Conservation (phyloP, 2,888 invertebrate genomes). For the Bombyx huttoni region DNA sequence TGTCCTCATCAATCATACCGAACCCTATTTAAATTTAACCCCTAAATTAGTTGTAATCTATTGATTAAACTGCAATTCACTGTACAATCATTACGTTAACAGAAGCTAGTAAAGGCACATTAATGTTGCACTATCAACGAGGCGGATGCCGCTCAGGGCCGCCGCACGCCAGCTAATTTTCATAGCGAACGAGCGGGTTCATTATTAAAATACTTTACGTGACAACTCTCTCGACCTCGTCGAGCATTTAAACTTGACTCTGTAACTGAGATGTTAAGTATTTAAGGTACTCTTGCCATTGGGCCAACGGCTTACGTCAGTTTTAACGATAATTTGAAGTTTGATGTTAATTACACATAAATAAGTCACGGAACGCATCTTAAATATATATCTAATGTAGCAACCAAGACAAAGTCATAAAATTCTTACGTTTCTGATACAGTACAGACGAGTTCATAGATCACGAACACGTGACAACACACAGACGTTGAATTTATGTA, state of each 20-base stretch:
- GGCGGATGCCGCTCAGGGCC: constrained; percentile 33
- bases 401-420: too few relatives aligned
- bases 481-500: too few relatives aligned
- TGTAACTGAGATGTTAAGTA: constrained; percentile 43
- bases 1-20: neutral
- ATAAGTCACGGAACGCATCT: too few relatives aligned
- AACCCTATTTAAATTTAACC: neutral
- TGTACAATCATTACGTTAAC: constrained; percentile 27
- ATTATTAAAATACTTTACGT: constrained; percentile 66
- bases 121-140: constrained; percentile 40
- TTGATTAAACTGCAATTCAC: neutral
- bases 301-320: constrained; percentile 26
- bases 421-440: too few relatives aligned
- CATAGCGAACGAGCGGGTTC: constrained; percentile 67
- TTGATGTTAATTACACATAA: neutral
- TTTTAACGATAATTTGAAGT: neutral
- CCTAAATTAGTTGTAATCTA: neutral
- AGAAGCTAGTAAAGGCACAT: constrained; percentile 15
- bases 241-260: constrained; percentile 50
- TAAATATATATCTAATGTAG: too few relatives aligned
- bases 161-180: constrained; percentile 58
- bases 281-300: constrained; percentile 42
- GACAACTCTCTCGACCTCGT: constrained; percentile 49
- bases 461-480: too few relatives aligned
- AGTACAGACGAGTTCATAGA: too few relatives aligned